Percentiles rank a stretch among this genome's conserved stretches.
Conservation (phyloP, 1,140 invertebrate species). For the Nephotettix cincticeps region DNA sequence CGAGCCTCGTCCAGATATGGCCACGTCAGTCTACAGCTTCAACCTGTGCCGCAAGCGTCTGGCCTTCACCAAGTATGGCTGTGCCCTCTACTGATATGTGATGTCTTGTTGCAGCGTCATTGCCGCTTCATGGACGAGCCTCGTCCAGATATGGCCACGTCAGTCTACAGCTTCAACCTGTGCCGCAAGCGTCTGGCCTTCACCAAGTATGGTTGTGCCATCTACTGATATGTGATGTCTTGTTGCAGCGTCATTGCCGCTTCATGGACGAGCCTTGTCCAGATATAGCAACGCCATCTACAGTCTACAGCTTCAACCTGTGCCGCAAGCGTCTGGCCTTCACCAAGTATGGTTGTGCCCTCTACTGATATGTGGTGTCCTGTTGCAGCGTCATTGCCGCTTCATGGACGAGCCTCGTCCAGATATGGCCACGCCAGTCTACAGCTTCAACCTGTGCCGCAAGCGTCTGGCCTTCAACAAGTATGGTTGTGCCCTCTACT, state of each 20-base stretch:
- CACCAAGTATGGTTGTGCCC: conserved; percentile 60
- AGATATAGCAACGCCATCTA: conserved; percentile 57
- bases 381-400: conserved; percentile 41
- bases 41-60: conserved; percentile 61
- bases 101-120: no score
- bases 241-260: conserved; percentile 41
- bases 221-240: no score
- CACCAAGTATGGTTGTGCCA: no score
- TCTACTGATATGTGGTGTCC: conserved; percentile 43
- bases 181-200: no score
- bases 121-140: no score
- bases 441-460: conserved; percentile 64
- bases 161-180: no score
- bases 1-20: conserved; percentile 54
- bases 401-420: conserved; percentile 56
- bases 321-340: conserved; percentile 60
- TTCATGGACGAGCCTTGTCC: conserved; percentile 57
- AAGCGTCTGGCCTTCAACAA: conserved; percentile 56
- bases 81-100: no score
- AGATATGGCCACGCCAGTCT: conserved; percentile 59
- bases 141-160: no score
- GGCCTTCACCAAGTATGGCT: conserved; percentile 58
- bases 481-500: conserved; percentile 59
- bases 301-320: conserved; percentile 63
- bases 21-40: conserved; percentile 63